Percentiles rank a stretch among this genome's conserved stretches.
Conservation (phyloP, 1,140 invertebrate species). For the Gerris buenoi region DNA sequence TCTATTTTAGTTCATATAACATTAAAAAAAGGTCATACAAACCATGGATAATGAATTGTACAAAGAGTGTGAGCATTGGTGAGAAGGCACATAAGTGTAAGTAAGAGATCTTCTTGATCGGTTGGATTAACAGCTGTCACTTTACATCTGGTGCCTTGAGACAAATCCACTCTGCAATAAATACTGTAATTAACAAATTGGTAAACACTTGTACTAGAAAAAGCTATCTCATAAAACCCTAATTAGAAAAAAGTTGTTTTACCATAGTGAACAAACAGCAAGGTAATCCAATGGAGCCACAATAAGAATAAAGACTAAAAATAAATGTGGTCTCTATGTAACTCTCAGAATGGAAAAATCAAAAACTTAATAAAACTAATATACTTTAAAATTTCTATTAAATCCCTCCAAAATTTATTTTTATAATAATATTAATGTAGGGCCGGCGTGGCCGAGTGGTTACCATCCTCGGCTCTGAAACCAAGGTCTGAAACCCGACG, state of each 20-base stretch:
- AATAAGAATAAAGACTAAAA: background rate
- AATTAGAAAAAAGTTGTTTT: background rate
- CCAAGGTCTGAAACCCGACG: too few species aligned
- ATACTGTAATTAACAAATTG: too few species aligned
- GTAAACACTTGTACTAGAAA: too few species aligned
- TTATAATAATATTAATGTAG: too few species aligned
- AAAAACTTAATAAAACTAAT: too few species aligned
- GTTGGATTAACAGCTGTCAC: background rate
- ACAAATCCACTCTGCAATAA: background rate
- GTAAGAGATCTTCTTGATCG: background rate
- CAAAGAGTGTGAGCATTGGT: background rate
- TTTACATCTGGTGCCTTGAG: background rate
- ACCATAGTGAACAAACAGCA: background rate
- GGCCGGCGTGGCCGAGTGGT: too few species aligned
- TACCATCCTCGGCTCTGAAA: too few species aligned
- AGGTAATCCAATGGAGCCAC: background rate
- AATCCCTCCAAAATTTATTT: too few species aligned
- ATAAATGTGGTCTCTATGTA: background rate
- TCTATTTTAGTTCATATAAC: background rate
- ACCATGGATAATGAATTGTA: background rate
- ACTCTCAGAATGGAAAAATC: too few species aligned
- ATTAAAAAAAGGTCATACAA: background rate
- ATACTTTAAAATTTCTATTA: too few species aligned
- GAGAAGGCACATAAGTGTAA: background rate
- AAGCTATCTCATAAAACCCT: background rate